These are phyloP conservation scores for Probaryconus sp. DNA, from an alignment of 1,140 invertebrate species.

Conservation along the genomic window DNA sequence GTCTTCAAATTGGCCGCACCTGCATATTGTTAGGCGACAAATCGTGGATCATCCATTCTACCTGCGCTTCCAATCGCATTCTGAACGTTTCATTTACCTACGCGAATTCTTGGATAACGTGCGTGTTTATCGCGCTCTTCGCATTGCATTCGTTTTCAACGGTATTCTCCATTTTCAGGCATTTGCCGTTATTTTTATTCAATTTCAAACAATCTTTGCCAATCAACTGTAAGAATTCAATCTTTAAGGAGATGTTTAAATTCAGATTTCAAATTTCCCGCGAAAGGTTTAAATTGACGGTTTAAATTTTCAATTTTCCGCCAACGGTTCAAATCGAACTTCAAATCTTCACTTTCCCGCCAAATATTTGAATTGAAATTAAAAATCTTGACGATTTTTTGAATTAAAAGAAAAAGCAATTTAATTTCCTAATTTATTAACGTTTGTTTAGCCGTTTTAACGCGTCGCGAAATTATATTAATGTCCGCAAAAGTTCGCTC, in stretches of 20 bases:
- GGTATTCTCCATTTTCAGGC: too few species aligned
- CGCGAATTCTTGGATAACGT: not conserved
- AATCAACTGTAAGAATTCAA: too few species aligned
- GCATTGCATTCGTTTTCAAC: not conserved
- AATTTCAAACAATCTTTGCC: too few species aligned
- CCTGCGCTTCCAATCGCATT: too few species aligned
- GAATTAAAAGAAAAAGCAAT: slow-evolving; percentile 27
- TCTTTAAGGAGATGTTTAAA: too few species aligned
- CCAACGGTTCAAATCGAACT: too few species aligned
- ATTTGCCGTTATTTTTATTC: too few species aligned
- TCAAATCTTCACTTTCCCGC: not conserved
- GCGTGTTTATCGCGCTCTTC: not conserved
- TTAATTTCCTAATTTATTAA: slow-evolving; percentile 42
- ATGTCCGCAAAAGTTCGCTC: slow-evolving; percentile 29
- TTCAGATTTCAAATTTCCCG: too few species aligned
- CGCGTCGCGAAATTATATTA: slow-evolving; percentile 42
- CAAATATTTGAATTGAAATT: not conserved
- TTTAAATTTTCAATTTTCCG: too few species aligned
- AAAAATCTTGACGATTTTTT: not conserved
- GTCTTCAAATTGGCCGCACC: slow-evolving; percentile 37
- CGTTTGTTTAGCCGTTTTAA: slow-evolving; percentile 41
- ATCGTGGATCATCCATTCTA: slow-evolving; percentile 32
- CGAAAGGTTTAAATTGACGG: too few species aligned
- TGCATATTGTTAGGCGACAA: slow-evolving; percentile 43
- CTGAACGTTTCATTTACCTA: slow-evolving; percentile 22